Conservation (phyloP, 2,888 invertebrate species). For the Exephanes ischioxanthus region DNA sequence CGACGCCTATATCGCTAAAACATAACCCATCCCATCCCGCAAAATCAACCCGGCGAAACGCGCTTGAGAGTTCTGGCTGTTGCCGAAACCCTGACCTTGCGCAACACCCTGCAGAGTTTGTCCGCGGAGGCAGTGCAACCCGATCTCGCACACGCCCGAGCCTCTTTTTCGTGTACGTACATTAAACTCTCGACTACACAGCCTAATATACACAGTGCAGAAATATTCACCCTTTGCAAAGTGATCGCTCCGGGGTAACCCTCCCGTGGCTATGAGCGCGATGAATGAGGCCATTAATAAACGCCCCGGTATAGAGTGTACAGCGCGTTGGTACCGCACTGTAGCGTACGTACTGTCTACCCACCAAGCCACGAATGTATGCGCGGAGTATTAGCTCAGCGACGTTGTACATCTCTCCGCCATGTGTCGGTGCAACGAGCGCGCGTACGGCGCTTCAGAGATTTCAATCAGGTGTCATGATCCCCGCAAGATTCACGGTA, state of each 20-base stretch:
- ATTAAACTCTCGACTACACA: slow-evolving; percentile 27
- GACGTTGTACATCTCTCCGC: slow-evolving; percentile 59
- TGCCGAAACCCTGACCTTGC: slow-evolving; percentile 77
- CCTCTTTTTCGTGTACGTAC: slow-evolving; percentile 62
- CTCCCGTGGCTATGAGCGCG: slow-evolving; percentile 67
- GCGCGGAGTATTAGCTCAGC: slow-evolving; percentile 64
- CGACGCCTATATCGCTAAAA: slow-evolving; percentile 50
- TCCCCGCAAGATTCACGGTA: slow-evolving; percentile 54
- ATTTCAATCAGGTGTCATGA: slow-evolving; percentile 65
- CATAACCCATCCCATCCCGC: slow-evolving; percentile 44
- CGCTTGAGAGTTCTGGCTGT: slow-evolving; percentile 59
- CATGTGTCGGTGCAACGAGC: slow-evolving; percentile 24
- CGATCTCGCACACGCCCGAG: slow-evolving; percentile 59
- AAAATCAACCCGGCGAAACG: slow-evolving; percentile 37
- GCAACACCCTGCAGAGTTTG: slow-evolving; percentile 56
- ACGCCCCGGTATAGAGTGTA: slow-evolving; percentile 58
- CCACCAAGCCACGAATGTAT: slow-evolving; percentile 58
- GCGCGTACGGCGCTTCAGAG: slow-evolving; percentile 32
- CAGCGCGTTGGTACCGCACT: slow-evolving; percentile 32
- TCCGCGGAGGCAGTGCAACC: slow-evolving; percentile 38
- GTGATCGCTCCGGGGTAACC: slow-evolving; percentile 67
- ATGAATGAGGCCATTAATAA: slow-evolving; percentile 70
- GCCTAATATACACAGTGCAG: slow-evolving; percentile 62
- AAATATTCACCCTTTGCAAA: slow-evolving; percentile 70
- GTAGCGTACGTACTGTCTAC: slow-evolving; percentile 41